Base-by-base conservation (phyloP, 2,888 invertebrate genomes). In the Acleris laterana region DNA sequence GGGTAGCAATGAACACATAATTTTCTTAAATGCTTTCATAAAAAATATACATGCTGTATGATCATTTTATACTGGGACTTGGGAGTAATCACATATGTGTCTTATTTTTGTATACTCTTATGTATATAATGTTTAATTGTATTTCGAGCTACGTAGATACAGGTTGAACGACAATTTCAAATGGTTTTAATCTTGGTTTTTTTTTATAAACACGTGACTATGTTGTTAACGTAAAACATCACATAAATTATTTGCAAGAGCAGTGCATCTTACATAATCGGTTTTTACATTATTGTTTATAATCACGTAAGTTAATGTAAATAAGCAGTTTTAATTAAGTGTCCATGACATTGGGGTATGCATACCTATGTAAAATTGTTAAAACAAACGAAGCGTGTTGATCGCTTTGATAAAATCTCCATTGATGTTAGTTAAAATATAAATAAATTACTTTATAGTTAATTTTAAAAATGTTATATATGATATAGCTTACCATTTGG, bases 401-500 rank as follows among this genome's bases (percentile, higher is more conserved):
- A 38, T 28, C 9, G 28, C 5, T 57, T 17, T 28, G 46, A 57
- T 22, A 50, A 44, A 44, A 19, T 19, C n/a, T 46, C n/a, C 13
- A 55, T 46, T 22, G 38, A 59, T n/a, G n/a, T n/a, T n/a, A n/a
- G n/a, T n/a, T n/a, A n/a, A n/a, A n/a, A n/a, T 42, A 25, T 25
- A 25, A 25, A 25, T 0, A 28, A 28, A 28, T 5, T 9, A 9
- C 0, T 28, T 28, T 28, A 28, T 9, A 28, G 5, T 28, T 28
- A 9, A 3, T 46, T 11, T 52, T 50, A 13, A 51, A 64, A 59
- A 22, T 57, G 22, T 56, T 25, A 49, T 57, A 49, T 57, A 32
- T 0, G 9, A 28, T 7, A 52, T 44, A 42, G 94, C 95, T 95
- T 88, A 96, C 96, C 95, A 83, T 95, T 95, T 77, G 95, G 95